These are phyloP conservation scores for Atopsyche davidsoni DNA, from an alignment of 1,140 invertebrate genomes.

Conservation along the genomic window DNA sequence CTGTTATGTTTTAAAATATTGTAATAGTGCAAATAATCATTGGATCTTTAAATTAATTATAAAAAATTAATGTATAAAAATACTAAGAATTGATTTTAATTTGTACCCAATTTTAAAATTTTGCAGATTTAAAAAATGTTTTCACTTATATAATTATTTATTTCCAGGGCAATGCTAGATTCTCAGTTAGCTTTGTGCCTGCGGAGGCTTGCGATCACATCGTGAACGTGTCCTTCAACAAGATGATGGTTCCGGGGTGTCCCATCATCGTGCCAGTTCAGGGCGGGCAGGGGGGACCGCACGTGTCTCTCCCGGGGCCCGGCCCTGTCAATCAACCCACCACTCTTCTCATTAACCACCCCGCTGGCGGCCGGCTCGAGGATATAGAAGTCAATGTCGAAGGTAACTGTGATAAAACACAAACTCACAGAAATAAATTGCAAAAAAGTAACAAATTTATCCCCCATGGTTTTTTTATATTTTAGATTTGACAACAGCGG, in stretches of 20 bases:
- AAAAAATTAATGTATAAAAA: not conserved
- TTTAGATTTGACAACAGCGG: not conserved
- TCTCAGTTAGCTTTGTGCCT: slow-evolving; percentile 93
- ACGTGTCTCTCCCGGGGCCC: slow-evolving; percentile 61
- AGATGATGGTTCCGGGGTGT: slow-evolving; percentile 74
- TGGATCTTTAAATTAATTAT: not conserved
- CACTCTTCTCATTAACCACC: slow-evolving; percentile 60
- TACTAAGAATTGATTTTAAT: no score
- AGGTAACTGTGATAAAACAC: slow-evolving; percentile 58
- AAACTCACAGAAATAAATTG: not conserved
- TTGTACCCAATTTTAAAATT: no score
- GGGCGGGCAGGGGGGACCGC: slow-evolving; percentile 67
- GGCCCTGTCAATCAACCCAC: slow-evolving; percentile 59
- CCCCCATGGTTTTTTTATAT: no score
- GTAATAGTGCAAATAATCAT: not conserved
- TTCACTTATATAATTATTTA: no score
- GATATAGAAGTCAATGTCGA: slow-evolving; percentile 92
- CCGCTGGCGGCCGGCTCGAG: slow-evolving; percentile 75
- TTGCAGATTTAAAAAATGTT: no score
- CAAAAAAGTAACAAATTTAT: no score
- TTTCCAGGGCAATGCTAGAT: slow-evolving; percentile 61
- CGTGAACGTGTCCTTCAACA: slow-evolving; percentile 96
- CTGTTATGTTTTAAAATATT: not conserved
- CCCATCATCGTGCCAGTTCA: slow-evolving; percentile 70
- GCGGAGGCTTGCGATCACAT: slow-evolving; percentile 89